Evolutionary conservation across 2,797 vertebrate genomes (phyloP), one percentile per base, ranked within the genome.

Genomic region (Sebastes nivosus): DNA sequence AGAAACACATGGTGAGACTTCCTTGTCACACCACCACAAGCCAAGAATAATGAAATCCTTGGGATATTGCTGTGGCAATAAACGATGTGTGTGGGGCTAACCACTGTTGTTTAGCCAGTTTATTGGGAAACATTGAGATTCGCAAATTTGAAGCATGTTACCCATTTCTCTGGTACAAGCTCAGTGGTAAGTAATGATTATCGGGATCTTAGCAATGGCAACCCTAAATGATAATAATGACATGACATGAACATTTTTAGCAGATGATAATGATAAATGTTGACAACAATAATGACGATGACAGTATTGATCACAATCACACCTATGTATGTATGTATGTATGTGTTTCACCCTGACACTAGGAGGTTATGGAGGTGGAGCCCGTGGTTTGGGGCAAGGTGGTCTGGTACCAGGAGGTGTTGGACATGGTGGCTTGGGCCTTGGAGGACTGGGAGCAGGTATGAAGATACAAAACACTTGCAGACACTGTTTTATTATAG

Each of bases 371-470:
- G 93, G 86, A 78, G 92, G 60, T 20, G 89, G 70, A 76, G 91
- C 89, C 12, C 85, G 67, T 22, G 93, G 93, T 58, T 34, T 85
- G 0, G 94, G 85, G 6, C 76, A 71, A 4, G 92, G 91, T 3
- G 90, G 94, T 75, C 67, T 93, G 34, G 87, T 93, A 18, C 94
- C 92, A 77, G 93, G 91, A 72, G 93, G 91, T 9, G 76, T 80
- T 32, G 93, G 90, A 2, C 29, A 77, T 9, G 92, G 86, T 73
- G 90, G 90, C 18, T 75, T 89, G 38, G 95, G 92, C 10, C 11
- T 63, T 55, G 92, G 93, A 88, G 94, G 91, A 73, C 80, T 92
- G 3, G 93, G 93, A 79, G 64, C 81, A 89, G 95, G 95, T 96
- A 94, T 66, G 85, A 9, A 60, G 46, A 69, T 42, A 18, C 34